Percentiles rank a stretch among this genome's conserved stretches.
Conservation (phyloP, 1,140 invertebrate genomes). For the Drosophila cardini region DNA sequence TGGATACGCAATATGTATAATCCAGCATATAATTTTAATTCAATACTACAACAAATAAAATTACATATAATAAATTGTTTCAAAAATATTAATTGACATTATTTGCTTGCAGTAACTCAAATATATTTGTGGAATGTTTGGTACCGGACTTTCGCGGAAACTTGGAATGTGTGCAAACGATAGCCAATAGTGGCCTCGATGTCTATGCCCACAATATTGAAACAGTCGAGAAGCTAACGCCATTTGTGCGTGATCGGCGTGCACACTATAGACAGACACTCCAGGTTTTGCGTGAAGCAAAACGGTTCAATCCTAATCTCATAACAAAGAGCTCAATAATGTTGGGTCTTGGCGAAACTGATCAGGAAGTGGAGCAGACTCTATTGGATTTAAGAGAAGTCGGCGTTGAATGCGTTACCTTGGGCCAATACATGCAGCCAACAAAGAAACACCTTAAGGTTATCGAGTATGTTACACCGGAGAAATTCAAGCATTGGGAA, state of each 20-base stretch:
- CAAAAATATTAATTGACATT: too few species aligned
- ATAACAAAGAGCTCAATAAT: slow-evolving; percentile 99
- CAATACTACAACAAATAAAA: too few species aligned
- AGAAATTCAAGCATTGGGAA: slow-evolving; percentile 97
- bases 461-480: slow-evolving; percentile 98
- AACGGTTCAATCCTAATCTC: slow-evolving; percentile 91
- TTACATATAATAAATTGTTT: too few species aligned
- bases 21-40: too few species aligned
- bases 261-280: slow-evolving; percentile 93
- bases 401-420: slow-evolving; percentile 97
- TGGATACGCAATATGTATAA: too few species aligned
- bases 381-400: slow-evolving; percentile 92
- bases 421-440: slow-evolving; percentile 99
- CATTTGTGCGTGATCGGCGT: slow-evolving; percentile 96
- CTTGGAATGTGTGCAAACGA: slow-evolving; percentile 89
- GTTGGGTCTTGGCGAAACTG: slow-evolving; percentile 98
- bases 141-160: slow-evolving; percentile 98
- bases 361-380: slow-evolving; percentile 94
- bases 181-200: slow-evolving; percentile 94
- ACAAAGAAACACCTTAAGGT: slow-evolving; percentile 98
- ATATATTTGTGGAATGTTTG: slow-evolving; percentile 97
- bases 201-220: slow-evolving; percentile 99
- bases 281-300: slow-evolving; percentile 92
- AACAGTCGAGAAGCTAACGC: slow-evolving; percentile 95
- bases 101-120: slow-evolving; percentile 89